Percentiles rank a stretch among this genome's conserved stretches.
phyloP scores from a whole-genome alignment of 2,888 invertebrate genomes.

The Sabatieria punctata region DNA sequence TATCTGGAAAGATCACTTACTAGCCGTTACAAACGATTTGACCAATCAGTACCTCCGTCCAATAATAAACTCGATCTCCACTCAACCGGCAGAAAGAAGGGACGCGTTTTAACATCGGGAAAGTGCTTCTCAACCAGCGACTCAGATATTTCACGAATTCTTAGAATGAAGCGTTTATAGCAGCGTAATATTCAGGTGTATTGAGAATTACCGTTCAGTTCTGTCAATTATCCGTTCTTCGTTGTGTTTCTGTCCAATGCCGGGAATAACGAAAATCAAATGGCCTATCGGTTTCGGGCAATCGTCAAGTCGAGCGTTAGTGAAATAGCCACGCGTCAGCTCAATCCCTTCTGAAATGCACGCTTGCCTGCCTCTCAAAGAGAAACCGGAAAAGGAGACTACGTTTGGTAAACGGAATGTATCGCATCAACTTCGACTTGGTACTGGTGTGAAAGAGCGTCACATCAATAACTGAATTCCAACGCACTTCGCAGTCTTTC shows the following conservation, averaged over 20 bases:
- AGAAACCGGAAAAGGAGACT: background rate
- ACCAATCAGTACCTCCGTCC: conserved; percentile 49
- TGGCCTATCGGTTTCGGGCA: conserved; percentile 48
- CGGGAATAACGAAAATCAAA: conserved; percentile 53
- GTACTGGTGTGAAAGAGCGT: conserved; percentile 7
- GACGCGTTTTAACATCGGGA: conserved; percentile 29
- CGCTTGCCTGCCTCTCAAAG: background rate
- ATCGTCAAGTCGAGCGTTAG: conserved; percentile 43
- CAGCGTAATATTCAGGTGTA: too few relatives aligned
- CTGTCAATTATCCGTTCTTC: conserved; percentile 45
- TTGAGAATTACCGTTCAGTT: too few relatives aligned
- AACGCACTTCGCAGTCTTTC: conserved; percentile 47
- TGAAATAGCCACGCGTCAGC: conserved; percentile 44
- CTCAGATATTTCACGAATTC: conserved; percentile 13
- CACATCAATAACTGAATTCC: conserved; percentile 36
- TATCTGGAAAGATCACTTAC: too few relatives aligned
- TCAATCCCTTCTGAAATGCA: background rate
- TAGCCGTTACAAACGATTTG: too few relatives aligned
- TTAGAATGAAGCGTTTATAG: too few relatives aligned
- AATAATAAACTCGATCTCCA: conserved; percentile 48
- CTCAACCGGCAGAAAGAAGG: conserved; percentile 52
- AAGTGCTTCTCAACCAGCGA: conserved; percentile 23
- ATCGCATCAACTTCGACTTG: background rate
- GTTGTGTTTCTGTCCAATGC: conserved; percentile 53
- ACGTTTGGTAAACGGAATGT: conserved; percentile 5